A percentile compares a stretch with the other conserved stretches of the same genome.
Evolutionary conservation across 2,888 invertebrate genomes (phyloP).

Genomic region (Melieria crassipennis): DNA sequence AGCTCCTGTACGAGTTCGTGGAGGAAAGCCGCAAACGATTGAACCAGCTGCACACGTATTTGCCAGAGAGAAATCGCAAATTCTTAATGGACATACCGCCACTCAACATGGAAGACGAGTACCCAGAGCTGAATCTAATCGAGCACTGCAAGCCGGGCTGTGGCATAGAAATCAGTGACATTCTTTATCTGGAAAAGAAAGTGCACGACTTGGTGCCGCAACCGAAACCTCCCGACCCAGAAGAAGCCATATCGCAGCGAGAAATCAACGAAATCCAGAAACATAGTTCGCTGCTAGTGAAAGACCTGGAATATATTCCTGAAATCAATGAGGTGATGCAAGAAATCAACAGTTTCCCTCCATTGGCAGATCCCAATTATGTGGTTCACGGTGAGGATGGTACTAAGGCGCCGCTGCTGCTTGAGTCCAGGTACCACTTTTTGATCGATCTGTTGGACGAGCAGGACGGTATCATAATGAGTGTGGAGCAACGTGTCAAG

Average conservation of each 20-base stretch:
- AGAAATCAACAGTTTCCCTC: conserved; percentile 44
- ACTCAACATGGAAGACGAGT: conserved; percentile 53
- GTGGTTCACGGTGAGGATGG: conserved; percentile 41
- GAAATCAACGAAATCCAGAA: conserved; percentile 46
- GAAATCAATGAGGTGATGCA: conserved; percentile 36
- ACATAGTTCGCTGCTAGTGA: conserved; percentile 46
- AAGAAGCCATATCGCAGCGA: conserved; percentile 17
- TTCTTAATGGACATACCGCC: conserved; percentile 45
- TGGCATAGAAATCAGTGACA: conserved; percentile 54
- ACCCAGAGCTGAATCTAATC: conserved; percentile 58
- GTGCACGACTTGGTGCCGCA: conserved; percentile 44
- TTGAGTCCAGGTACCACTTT: conserved; percentile 52
- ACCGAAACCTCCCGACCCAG: conserved; percentile 10
- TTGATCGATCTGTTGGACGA: conserved; percentile 69
- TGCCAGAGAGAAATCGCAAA: conserved; percentile 67
- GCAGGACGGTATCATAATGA: conserved; percentile 73
- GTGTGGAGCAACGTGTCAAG: conserved; percentile 71
- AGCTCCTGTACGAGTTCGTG: conserved; percentile 62
- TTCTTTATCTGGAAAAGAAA: conserved; percentile 50
- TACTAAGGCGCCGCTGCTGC: conserved; percentile 44
- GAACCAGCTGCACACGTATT: conserved; percentile 69
- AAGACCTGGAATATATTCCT: conserved; percentile 41
- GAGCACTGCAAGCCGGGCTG: conserved; percentile 52
- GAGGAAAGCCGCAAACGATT: conserved; percentile 59
- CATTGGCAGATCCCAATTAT: conserved; percentile 44